These are phyloP conservation scores for Meteorus sp. DNA, from an alignment of 1,140 invertebrate species.

Conservation along the genomic window DNA sequence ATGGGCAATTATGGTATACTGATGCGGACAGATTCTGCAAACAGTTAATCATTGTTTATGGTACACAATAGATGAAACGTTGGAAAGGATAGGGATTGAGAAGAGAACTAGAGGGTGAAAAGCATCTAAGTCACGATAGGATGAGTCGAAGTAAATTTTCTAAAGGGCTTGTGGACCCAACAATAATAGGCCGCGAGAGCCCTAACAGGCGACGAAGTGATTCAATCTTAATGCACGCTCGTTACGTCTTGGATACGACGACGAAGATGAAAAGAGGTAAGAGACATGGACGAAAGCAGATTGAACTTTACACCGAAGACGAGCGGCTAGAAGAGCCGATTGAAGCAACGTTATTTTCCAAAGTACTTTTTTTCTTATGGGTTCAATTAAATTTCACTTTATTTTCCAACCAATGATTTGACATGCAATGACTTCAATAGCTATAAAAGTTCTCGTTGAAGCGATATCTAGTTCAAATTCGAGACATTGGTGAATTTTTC, in stretches of 20 bases:
- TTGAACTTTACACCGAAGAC: too few species aligned
- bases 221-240: conserved; percentile 42
- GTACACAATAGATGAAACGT: conserved; percentile 32
- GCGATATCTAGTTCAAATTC: background rate
- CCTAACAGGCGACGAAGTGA: conserved; percentile 39
- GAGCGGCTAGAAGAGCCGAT: too few species aligned
- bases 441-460: too few species aligned
- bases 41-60: conserved; percentile 38
- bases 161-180: conserved; percentile 26
- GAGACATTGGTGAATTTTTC: background rate
- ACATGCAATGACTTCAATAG: too few species aligned
- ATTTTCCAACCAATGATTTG: too few species aligned
- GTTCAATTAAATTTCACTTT: too few species aligned
- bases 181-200: conserved; percentile 29
- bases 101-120: background rate
- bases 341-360: too few species aligned
- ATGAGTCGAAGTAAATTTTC: conserved; percentile 30
- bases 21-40: conserved; percentile 23
- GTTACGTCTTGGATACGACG: conserved; percentile 35
- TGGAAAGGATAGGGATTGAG: conserved; percentile 8
- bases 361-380: too few species aligned
- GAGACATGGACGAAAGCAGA: conserved; percentile 4
- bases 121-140: background rate
- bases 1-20: conserved; percentile 34
- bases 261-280: conserved; percentile 18